Evolutionary conservation across 2,797 vertebrate species (phyloP).

Genomic region (Adrianichthys oophorus): DNA sequence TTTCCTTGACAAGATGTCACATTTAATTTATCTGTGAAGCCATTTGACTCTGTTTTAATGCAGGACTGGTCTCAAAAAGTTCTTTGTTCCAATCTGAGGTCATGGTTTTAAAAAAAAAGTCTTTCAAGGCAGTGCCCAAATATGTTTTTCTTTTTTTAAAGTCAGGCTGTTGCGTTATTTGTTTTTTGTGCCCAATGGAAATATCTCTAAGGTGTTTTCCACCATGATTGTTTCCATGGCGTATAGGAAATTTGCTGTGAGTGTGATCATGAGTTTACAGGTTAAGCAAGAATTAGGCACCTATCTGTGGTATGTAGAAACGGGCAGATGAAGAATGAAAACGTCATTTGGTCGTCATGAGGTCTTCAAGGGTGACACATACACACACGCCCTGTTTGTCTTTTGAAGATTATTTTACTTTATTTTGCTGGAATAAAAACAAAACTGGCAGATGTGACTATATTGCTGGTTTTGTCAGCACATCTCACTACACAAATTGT

Average conservation of each 20-base stretch:
- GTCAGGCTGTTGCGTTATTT: no score
- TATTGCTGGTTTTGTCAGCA: no score
- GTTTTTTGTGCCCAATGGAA: neutral
- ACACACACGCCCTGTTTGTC: neutral
- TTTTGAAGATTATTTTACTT: neutral
- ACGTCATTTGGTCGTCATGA: conserved; percentile 37
- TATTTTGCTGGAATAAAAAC: neutral
- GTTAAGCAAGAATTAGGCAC: conserved; percentile 1
- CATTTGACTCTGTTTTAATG: neutral
- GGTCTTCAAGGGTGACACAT: conserved; percentile 9
- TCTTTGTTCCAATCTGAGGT: neutral
- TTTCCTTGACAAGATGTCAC: neutral
- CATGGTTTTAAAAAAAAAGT: neutral
- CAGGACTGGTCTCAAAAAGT: neutral
- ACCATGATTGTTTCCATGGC: no score
- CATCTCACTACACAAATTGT: no score
- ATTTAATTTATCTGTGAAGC: neutral
- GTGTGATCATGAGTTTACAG: no score
- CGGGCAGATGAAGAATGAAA: conserved; percentile 53
- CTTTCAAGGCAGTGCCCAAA: neutral
- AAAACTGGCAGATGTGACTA: no score
- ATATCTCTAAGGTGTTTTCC: neutral
- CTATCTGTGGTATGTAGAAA: conserved; percentile 58
- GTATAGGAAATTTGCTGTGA: no score
- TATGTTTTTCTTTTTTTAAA: no score